Evolutionary conservation across 1,140 invertebrate genomes (phyloP).

Genomic region (Lepidotrigona ventralis): DNA sequence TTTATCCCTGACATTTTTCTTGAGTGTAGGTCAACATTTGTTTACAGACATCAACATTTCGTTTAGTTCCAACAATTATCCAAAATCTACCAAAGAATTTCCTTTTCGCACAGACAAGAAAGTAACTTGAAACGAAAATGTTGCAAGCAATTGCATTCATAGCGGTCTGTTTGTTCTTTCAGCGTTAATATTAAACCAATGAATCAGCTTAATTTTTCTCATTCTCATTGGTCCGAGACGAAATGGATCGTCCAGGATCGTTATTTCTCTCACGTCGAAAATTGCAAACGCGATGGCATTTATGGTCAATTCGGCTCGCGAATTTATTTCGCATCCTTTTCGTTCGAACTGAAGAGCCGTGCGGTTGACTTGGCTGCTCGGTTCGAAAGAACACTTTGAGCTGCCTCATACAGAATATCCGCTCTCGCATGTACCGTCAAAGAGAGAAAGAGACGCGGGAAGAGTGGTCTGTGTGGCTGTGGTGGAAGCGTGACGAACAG

Average conservation of each 20-base stretch:
- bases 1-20: neutral
- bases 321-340: slow-evolving; percentile 52
- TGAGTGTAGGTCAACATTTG: neutral
- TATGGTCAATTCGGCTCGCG: slow-evolving; percentile 45
- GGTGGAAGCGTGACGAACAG: neutral
- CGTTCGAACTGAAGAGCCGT: slow-evolving; percentile 45
- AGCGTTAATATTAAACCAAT: neutral
- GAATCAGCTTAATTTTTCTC: neutral
- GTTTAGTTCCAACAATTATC: neutral
- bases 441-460: slow-evolving; percentile 34
- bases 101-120: neutral
- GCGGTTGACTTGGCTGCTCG: slow-evolving; percentile 49
- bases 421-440: slow-evolving; percentile 35
- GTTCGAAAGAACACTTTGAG: slow-evolving; percentile 63
- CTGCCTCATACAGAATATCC: slow-evolving; percentile 48
- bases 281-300: slow-evolving; percentile 31
- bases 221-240: neutral
- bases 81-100: neutral
- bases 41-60: neutral
- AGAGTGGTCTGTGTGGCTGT: neutral
- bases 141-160: neutral
- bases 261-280: slow-evolving; percentile 58
- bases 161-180: neutral
- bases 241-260: neutral
- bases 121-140: neutral